phyloP scores from a whole-genome alignment of 2,797 vertebrate genomes.

The Merluccius polli region DNA sequence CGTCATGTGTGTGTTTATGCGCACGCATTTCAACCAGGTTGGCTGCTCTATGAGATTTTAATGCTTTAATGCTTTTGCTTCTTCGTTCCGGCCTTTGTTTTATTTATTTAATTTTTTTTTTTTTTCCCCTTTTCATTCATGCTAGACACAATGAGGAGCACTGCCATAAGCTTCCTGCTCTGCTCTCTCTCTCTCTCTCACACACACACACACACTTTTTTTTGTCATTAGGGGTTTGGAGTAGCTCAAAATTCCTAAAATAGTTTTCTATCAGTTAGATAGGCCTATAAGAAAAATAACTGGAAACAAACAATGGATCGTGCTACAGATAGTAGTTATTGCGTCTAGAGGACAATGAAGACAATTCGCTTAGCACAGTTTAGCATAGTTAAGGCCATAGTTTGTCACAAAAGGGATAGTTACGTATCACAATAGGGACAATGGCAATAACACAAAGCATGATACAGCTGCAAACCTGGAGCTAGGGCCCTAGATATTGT shows the following conservation, averaged over 20 bases:
- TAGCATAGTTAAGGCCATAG: conserved; percentile 17
- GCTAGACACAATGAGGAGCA: conserved; percentile 37
- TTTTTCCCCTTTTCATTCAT: conserved; percentile 21
- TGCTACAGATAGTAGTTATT: not conserved
- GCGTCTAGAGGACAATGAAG: not conserved
- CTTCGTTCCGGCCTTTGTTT: conserved; percentile 32
- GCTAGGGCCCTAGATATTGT: not conserved
- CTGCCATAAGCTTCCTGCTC: conserved; percentile 41
- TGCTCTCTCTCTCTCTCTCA: conserved; percentile 24
- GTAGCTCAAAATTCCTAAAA: not conserved
- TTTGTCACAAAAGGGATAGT: conserved; percentile 6
- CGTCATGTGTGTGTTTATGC: not conserved
- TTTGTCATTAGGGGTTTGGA: not conserved
- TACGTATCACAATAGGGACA: not conserved
- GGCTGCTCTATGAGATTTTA: not conserved
- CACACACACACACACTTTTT: conserved; percentile 16
- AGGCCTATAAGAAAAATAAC: not conserved
- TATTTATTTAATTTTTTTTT: too few species aligned
- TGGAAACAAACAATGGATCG: not conserved
- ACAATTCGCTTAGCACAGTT: not conserved
- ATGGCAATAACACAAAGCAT: conserved; percentile 7
- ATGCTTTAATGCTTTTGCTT: not conserved
- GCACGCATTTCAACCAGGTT: not conserved
- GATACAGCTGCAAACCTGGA: not conserved
- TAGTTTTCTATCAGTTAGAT: not conserved